Conservation (phyloP, 2,113 vertebrate species). For the Syngnathoides biaculeatus region DNA sequence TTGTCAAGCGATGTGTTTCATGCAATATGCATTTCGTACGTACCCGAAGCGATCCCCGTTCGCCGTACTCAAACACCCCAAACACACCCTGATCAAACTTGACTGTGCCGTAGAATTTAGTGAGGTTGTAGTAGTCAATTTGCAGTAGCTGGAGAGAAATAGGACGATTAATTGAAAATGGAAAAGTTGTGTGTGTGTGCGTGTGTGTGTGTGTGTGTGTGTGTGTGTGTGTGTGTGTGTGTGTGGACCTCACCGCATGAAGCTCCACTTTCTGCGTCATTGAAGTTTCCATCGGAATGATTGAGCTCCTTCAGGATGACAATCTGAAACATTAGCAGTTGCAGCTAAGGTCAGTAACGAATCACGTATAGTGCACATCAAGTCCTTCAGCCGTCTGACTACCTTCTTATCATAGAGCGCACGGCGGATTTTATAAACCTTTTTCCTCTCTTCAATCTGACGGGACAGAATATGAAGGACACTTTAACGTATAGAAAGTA, state of each 20-base stretch:
- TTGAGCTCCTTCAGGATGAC: slow-evolving; percentile 90
- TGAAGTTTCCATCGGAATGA: slow-evolving; percentile 84
- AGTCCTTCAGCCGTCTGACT: neutral
- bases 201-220: neutral
- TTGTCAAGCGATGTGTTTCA: neutral
- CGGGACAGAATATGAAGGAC: neutral
- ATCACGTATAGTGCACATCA: neutral
- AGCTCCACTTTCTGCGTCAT: slow-evolving; percentile 86
- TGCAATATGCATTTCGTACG: slow-evolving; percentile 21
- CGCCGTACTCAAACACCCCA: slow-evolving; percentile 89
- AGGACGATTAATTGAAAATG: neutral
- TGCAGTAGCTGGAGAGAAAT: slow-evolving; percentile 77
- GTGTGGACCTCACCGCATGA: slow-evolving; percentile 77
- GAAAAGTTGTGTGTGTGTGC: neutral
- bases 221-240: too few species aligned
- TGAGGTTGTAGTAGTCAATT: slow-evolving; percentile 94
- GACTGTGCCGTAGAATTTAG: slow-evolving; percentile 97
- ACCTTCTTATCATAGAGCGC: slow-evolving; percentile 94
- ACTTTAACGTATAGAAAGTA: neutral
- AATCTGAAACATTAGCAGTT: slow-evolving; percentile 70
- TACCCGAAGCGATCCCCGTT: slow-evolving; percentile 90
- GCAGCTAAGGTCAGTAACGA: neutral
- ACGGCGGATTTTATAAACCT: slow-evolving; percentile 72
- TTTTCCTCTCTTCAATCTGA: slow-evolving; percentile 89
- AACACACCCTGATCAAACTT: slow-evolving; percentile 84